These are phyloP conservation scores for Tauraco erythrolophus DNA, from an alignment of 2,113 vertebrate species.

Conservation along the genomic window DNA sequence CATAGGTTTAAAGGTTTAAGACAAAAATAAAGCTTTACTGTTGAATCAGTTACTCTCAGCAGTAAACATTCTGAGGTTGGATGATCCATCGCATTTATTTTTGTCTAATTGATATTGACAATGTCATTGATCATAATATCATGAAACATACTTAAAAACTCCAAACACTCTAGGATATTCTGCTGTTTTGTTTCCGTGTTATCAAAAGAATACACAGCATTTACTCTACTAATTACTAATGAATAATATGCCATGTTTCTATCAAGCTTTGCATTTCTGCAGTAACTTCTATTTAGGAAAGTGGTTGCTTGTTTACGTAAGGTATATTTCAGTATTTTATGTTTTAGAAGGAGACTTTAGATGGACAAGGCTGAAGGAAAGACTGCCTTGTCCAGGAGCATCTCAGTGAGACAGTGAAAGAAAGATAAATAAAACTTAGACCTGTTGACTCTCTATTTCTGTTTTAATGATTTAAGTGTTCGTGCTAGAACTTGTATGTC, in stretches of 20 bases:
- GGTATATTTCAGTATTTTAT: background rate
- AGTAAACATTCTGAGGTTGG: background rate
- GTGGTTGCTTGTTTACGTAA: background rate
- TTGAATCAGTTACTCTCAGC: background rate
- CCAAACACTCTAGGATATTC: background rate
- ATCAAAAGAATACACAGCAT: background rate
- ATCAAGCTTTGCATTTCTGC: background rate
- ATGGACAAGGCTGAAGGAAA: background rate
- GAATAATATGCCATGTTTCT: background rate
- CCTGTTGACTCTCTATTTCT: constrained; percentile 11
- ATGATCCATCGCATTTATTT: background rate
- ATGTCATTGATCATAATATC: background rate
- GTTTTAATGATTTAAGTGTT: background rate
- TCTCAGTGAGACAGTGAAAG: background rate
- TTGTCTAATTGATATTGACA: background rate
- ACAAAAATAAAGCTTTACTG: background rate
- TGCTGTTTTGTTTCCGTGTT: background rate
- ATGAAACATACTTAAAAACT: background rate
- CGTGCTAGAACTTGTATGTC: constrained; percentile 1
- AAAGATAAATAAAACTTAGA: background rate
- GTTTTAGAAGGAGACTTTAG: background rate
- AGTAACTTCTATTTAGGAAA: background rate
- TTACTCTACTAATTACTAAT: background rate
- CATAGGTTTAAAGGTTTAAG: background rate
- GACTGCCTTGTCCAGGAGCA: background rate